These are phyloP conservation scores for Tetropium fuscum DNA, from an alignment of 2,888 invertebrate genomes.

Conservation along the genomic window DNA sequence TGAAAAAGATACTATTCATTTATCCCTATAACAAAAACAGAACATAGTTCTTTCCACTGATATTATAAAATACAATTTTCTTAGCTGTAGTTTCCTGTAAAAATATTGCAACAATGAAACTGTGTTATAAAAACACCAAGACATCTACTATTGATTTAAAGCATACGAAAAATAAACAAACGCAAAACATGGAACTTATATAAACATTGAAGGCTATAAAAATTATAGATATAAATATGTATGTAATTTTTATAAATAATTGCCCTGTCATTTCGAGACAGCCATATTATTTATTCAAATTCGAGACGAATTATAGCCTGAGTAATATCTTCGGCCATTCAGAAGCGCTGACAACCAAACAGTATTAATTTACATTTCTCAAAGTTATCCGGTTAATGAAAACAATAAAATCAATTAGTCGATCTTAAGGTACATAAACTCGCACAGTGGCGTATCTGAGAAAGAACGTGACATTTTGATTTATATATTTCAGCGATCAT, in stretches of 20 bases:
- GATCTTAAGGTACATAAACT: no score
- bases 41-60: no score
- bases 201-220: slow-evolving; percentile 10
- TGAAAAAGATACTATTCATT: no score
- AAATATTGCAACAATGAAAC: no score
- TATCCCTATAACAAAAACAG: no score
- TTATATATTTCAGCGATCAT: no score
- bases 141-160: neutral
- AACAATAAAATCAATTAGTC: neutral
- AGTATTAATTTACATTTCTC: slow-evolving; percentile 2
- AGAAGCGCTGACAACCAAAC: slow-evolving; percentile 1
- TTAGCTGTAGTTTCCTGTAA: no score
- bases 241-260: slow-evolving; percentile 22
- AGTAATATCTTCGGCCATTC: neutral
- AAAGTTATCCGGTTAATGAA: neutral
- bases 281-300: slow-evolving; percentile 14
- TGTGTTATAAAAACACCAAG: neutral
- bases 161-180: neutral
- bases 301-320: neutral
- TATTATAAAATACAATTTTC: no score
- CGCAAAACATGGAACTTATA: neutral
- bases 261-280: slow-evolving; percentile 8
- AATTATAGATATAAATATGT: slow-evolving; percentile 11
- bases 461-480: no score
- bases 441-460: no score